Conservation (phyloP, 2,888 invertebrate genomes). For the Andrena trimmerana region DNA sequence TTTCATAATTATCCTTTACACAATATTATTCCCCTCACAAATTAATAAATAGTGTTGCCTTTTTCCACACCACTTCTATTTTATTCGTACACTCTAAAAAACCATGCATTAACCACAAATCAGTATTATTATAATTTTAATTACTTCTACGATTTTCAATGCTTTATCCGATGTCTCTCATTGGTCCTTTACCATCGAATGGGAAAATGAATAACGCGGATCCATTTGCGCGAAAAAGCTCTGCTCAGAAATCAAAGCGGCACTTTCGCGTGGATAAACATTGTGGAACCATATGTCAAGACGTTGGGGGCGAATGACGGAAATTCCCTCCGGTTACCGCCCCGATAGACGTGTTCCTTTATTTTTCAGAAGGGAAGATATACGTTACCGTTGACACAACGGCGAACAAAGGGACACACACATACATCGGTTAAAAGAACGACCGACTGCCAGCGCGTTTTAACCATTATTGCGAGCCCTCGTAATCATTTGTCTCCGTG, state of each 20-base stretch:
- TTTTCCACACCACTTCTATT: too few species aligned
- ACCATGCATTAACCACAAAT: too few species aligned
- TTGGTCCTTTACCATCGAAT: background rate
- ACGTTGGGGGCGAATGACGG: constrained; percentile 48
- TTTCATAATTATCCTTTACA: too few species aligned
- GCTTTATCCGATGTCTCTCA: too few species aligned
- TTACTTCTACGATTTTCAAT: too few species aligned
- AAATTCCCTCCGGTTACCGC: constrained; percentile 50
- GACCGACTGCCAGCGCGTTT: background rate
- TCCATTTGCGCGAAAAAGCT: constrained; percentile 39
- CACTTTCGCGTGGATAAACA: constrained; percentile 55
- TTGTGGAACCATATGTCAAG: constrained; percentile 54
- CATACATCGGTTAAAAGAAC: background rate
- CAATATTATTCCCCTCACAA: too few species aligned
- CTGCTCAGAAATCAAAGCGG: constrained; percentile 52
- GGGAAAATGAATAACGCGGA: constrained; percentile 54
- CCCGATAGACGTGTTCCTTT: constrained; percentile 45
- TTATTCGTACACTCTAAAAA: too few species aligned
- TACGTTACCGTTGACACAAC: constrained; percentile 30
- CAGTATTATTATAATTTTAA: too few species aligned
- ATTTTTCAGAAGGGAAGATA: constrained; percentile 25
- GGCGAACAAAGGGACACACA: constrained; percentile 1
- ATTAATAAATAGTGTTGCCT: too few species aligned
- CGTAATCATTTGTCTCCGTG: background rate
- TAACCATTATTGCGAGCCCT: constrained; percentile 18